Conservation (phyloP, 1,140 invertebrate species). For the Teleopsis dalmanni region DNA sequence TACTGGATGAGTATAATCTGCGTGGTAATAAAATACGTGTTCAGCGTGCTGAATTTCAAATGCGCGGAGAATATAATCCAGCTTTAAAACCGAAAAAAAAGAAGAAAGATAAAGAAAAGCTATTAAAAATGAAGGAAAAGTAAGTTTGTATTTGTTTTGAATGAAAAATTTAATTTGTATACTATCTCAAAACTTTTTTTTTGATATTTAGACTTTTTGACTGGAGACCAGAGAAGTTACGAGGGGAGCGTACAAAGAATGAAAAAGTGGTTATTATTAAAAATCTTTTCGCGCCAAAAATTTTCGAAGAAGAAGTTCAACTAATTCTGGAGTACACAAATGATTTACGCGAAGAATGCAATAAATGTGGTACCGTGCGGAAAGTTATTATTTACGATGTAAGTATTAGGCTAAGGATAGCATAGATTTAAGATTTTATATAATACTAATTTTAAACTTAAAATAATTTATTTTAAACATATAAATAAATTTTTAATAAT, state of each 20-base stretch:
- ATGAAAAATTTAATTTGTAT: background rate
- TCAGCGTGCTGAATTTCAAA: conserved; percentile 87
- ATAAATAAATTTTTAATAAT: background rate
- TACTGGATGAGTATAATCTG: conserved; percentile 82
- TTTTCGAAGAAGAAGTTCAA: conserved; percentile 84
- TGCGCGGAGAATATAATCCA: conserved; percentile 95
- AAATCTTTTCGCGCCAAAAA: conserved; percentile 84
- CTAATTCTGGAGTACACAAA: conserved; percentile 87
- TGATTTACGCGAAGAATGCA: conserved; percentile 81
- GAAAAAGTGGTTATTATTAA: conserved; percentile 90
- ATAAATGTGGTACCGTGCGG: conserved; percentile 86
- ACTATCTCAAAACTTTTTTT: background rate
- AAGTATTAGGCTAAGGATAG: conserved; percentile 45
- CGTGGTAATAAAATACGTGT: conserved; percentile 77
- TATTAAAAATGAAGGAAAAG: conserved; percentile 92
- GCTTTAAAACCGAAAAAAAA: conserved; percentile 87
- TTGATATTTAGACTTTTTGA: conserved; percentile 69
- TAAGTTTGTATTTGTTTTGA: conserved; percentile 42
- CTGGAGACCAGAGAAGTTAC: conserved; percentile 89
- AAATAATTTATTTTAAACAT: background rate
- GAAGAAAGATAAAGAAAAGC: conserved; percentile 80
- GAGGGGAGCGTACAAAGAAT: conserved; percentile 73
- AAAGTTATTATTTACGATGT: conserved; percentile 92
- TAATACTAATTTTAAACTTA: background rate
- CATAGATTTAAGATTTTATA: background rate